Evolutionary conservation across 1,140 invertebrate species (phyloP), one percentile per base, ranked within the genome.

Genomic region (Elymnias hypermnestra): DNA sequence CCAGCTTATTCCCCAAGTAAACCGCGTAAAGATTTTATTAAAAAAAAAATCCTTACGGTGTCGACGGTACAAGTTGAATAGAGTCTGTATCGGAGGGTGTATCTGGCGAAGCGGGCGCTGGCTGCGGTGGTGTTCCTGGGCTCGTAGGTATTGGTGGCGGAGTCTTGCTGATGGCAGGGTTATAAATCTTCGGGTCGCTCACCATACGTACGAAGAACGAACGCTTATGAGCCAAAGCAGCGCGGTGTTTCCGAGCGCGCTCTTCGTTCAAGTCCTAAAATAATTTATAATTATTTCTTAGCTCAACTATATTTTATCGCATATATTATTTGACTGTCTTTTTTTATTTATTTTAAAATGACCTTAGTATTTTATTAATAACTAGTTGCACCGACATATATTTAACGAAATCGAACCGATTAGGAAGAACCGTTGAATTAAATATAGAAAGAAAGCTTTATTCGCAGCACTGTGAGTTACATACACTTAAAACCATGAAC

Each of bases 141-240:
- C 90, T 90, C 33, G 93, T 93, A 51, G 94, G 82, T 8, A 86
- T 84, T 0, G 89, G 88, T 22, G 91, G 89, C 23, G 91, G 84
- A 2, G 90, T 88, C 77, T 92, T 93, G 61, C 91, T 91, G 56
- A 94, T 94, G 44, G 93, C 94, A 9, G 94, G 95, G 84, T 97
- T 96, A 87, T 97, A 97, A 48, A 98, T 95, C 72, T 98, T 98
- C 0, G 97, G 97, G 88, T 99, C 97, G 53, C 93, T 94, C 18
- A 96, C 97, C 97, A 99, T 98, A 9, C 96, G 92, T 35, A 98
- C 96, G 83, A 98, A 98, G 87, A 98, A 96, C 14, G 95, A 97
- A 17, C 97, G 89, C 78, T 97, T 96, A 83, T 97, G 94, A 4
- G 94, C 93, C 56, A 97, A 79, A 8, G 93, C 94, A 26, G 94